These are phyloP conservation scores for Sinocyclocheilus anshuiensis DNA, from an alignment of 2,113 vertebrate species.

Conservation along the genomic window DNA sequence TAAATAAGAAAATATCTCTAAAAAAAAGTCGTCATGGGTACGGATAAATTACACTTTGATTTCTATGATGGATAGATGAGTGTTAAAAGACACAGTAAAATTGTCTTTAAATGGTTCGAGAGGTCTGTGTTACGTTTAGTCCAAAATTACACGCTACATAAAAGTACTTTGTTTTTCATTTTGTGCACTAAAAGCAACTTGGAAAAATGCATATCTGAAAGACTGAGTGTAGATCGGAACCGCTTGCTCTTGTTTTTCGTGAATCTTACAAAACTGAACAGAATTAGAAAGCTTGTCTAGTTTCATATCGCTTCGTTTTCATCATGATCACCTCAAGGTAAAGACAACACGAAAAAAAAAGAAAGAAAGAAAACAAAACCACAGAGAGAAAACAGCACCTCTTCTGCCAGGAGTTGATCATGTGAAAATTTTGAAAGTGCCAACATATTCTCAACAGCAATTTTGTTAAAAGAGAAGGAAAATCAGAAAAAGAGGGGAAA, in stretches of 20 bases:
- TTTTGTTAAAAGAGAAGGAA: slow-evolving; percentile 70
- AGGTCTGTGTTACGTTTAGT: slow-evolving; percentile 57
- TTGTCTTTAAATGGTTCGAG: slow-evolving; percentile 75
- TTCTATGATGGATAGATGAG: slow-evolving; percentile 77
- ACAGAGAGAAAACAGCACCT: slow-evolving; percentile 82
- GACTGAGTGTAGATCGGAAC: slow-evolving; percentile 27
- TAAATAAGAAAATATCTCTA: slow-evolving; percentile 80
- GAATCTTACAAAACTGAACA: slow-evolving; percentile 27
- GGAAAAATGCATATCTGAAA: slow-evolving; percentile 32
- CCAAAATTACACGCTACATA: slow-evolving; percentile 21
- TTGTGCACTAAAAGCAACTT: slow-evolving; percentile 28
- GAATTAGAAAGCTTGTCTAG: slow-evolving; percentile 63
- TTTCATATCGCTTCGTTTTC: slow-evolving; percentile 54
- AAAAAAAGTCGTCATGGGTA: slow-evolving; percentile 69
- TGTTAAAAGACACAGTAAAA: slow-evolving; percentile 72
- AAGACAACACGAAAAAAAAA: slow-evolving; percentile 59
- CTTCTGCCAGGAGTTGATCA: slow-evolving; percentile 81
- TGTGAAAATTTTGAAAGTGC: slow-evolving; percentile 80
- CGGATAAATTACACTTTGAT: slow-evolving; percentile 76
- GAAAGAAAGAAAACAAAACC: slow-evolving; percentile 28
- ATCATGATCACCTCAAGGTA: slow-evolving; percentile 52
- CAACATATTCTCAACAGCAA: slow-evolving; percentile 82
- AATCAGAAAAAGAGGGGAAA: slow-evolving; percentile 75
- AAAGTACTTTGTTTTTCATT: not conserved
- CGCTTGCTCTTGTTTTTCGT: slow-evolving; percentile 38